Evolutionary conservation across 2,113 vertebrate species (phyloP).

Genomic region (Xiphophorus couchianus): DNA sequence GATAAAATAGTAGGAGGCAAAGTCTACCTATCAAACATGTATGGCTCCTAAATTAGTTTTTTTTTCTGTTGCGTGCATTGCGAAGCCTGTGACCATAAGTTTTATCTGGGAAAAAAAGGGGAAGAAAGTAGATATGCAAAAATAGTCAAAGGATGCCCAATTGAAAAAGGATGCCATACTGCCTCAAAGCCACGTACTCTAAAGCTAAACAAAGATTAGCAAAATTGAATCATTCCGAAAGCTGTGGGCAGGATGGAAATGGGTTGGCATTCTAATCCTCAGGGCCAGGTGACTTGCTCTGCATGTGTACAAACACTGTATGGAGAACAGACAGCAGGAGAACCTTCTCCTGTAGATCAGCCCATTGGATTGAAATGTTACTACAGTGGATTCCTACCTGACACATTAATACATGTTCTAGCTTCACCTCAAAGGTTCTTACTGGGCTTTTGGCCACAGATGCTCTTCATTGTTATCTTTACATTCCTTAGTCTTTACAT

Average conservation of each 20-base stretch:
- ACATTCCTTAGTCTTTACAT: slow-evolving; percentile 48
- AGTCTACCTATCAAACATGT: slow-evolving; percentile 82
- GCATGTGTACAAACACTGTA: slow-evolving; percentile 73
- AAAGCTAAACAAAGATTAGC: slow-evolving; percentile 87
- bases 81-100: slow-evolving; percentile 71
- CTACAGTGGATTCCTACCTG: slow-evolving; percentile 34
- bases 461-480: slow-evolving; percentile 59
- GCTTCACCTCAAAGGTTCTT: slow-evolving; percentile 56
- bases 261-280: slow-evolving; percentile 81
- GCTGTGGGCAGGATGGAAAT: slow-evolving; percentile 84
- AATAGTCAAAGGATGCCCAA: slow-evolving; percentile 78
- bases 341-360: slow-evolving; percentile 42
- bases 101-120: slow-evolving; percentile 37
- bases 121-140: slow-evolving; percentile 82
- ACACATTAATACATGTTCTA: slow-evolving; percentile 57
- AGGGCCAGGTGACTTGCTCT: slow-evolving; percentile 77
- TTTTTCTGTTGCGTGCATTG: slow-evolving; percentile 68
- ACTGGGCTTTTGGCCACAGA: slow-evolving; percentile 45
- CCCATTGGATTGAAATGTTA: slow-evolving; percentile 68
- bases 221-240: slow-evolving; percentile 86
- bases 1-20: slow-evolving; percentile 57
- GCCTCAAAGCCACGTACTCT: slow-evolving; percentile 84
- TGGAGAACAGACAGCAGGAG: slow-evolving; percentile 62
- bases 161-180: slow-evolving; percentile 81
- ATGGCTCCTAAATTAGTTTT: slow-evolving; percentile 58